Conservation (phyloP, 2,888 invertebrate species). For the Cactoblastis cactorum region DNA sequence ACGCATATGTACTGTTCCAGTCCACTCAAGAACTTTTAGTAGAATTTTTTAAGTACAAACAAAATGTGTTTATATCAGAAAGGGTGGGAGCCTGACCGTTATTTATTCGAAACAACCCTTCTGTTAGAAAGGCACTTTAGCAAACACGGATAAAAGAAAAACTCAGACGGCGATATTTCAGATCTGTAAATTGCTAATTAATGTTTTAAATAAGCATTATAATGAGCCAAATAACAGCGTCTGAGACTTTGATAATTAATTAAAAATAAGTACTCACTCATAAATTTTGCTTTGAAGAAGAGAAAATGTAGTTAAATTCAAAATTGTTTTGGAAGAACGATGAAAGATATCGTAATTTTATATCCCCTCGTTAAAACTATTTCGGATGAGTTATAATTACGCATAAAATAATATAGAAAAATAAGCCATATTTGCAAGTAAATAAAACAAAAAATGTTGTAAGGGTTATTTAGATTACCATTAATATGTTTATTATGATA, state of each 20-base stretch:
- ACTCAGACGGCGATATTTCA: neutral
- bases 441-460: too few relatives aligned
- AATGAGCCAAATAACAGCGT: neutral
- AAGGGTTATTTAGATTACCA: too few relatives aligned
- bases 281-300: slow-evolving; percentile 1
- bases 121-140: slow-evolving; percentile 23
- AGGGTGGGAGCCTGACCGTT: slow-evolving; percentile 25
- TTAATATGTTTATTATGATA: too few relatives aligned
- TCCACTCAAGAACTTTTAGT: neutral
- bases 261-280: neutral
- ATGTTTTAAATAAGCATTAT: slow-evolving; percentile 1
- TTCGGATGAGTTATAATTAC: neutral
- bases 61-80: slow-evolving; percentile 28
- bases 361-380: neutral
- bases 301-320: neutral
- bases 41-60: slow-evolving; percentile 26
- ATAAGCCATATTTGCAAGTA: too few relatives aligned
- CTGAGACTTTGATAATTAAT: slow-evolving; percentile 10
- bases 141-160: slow-evolving; percentile 19
- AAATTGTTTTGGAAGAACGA: neutral
- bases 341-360: neutral
- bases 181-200: neutral
- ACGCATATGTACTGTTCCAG: neutral
- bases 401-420: neutral
- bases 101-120: slow-evolving; percentile 33